phyloP scores from a whole-genome alignment of 2,113 vertebrate genomes.

The Sinocyclocheilus rhinocerous region DNA sequence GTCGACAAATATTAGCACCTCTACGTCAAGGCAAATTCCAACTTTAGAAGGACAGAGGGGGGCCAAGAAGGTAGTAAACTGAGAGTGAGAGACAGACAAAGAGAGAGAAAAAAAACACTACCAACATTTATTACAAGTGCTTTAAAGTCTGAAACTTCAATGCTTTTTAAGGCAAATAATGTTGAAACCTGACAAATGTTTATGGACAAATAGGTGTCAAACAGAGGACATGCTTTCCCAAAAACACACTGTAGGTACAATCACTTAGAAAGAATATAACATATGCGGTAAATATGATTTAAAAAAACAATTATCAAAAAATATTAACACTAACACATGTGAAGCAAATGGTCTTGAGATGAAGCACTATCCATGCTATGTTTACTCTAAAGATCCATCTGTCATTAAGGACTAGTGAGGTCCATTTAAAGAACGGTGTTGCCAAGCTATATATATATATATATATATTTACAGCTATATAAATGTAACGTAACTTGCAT shows the following conservation, averaged over 20 bases:
- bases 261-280: not conserved
- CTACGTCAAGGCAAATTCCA: conserved; percentile 27
- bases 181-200: not conserved
- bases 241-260: not conserved
- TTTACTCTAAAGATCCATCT: conserved; percentile 10
- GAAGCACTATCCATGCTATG: not conserved
- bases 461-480: not conserved
- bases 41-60: conserved; percentile 26
- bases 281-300: not conserved
- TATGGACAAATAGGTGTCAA: not conserved
- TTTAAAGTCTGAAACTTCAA: too few relatives aligned
- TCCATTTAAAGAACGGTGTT: conserved; percentile 26
- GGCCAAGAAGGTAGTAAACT: conserved; percentile 35
- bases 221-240: not conserved
- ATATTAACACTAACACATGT: not conserved
- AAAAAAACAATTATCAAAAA: not conserved
- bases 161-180: not conserved
- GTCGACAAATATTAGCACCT: conserved; percentile 38
- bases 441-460: conserved; percentile 1
- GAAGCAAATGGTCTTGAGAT: not conserved
- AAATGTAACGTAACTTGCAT: conserved; percentile 22
- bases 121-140: not conserved
- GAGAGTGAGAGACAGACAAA: conserved; percentile 17
- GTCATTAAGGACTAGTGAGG: not conserved
- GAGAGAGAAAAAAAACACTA: conserved; percentile 23